phyloP scores from a whole-genome alignment of 2,888 invertebrate genomes.

The Agrotis puta region DNA sequence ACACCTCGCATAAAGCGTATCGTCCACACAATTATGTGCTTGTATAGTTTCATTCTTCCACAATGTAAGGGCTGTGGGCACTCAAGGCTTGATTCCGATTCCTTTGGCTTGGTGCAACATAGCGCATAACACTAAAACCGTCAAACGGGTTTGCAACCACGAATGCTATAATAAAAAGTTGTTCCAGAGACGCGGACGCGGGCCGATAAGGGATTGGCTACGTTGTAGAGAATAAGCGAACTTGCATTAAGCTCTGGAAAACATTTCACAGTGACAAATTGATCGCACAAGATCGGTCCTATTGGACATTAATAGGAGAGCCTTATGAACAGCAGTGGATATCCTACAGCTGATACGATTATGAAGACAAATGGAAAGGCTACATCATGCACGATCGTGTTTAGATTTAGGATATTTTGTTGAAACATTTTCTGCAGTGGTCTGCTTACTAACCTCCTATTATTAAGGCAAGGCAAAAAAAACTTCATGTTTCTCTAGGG shows the following conservation, averaged over 20 bases:
- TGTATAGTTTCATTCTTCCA: constrained; percentile 33
- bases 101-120: constrained; percentile 80
- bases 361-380: too few relatives aligned
- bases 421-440: neutral
- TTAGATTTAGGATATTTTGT: too few relatives aligned
- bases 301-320: too few relatives aligned
- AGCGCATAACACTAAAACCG: constrained; percentile 79
- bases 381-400: too few relatives aligned
- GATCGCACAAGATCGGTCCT: too few relatives aligned
- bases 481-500: too few relatives aligned
- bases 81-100: constrained; percentile 67
- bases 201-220: constrained; percentile 47
- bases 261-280: neutral
- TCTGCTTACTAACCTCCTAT: too few relatives aligned
- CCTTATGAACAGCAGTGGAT: too few relatives aligned
- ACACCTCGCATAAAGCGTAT: constrained; percentile 27
- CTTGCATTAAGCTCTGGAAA: constrained; percentile 1
- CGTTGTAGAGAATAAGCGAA: constrained; percentile 51
- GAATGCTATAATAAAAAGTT: constrained; percentile 86
- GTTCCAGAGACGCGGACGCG: constrained; percentile 76
- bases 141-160: constrained; percentile 85
- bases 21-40: constrained; percentile 4
- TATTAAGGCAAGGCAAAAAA: too few relatives aligned
- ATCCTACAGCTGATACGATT: too few relatives aligned
- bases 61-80: constrained; percentile 47